phyloP scores from a whole-genome alignment of 92 coral and sea anemone genomes.

The Siderastrea radians region DNA sequence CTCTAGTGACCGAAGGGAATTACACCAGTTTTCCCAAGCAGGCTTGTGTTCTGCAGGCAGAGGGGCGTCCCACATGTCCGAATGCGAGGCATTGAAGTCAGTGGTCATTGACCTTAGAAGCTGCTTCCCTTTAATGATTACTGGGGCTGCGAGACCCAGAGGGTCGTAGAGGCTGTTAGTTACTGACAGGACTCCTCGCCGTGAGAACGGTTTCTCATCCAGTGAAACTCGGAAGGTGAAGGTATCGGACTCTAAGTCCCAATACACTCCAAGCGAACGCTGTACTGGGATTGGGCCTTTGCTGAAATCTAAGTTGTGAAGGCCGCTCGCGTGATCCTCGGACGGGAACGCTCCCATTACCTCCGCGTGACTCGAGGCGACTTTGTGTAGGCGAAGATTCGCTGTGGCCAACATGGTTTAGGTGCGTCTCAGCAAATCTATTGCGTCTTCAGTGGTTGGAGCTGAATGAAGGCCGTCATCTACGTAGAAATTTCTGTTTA shows the following conservation, averaged over 20 bases:
- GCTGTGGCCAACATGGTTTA: slow-evolving; percentile 72
- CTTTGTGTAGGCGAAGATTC: slow-evolving; percentile 75
- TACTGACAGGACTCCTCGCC: slow-evolving; percentile 65
- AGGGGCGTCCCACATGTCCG: slow-evolving; percentile 39
- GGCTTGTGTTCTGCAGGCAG: slow-evolving; percentile 59
- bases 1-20: slow-evolving; percentile 48
- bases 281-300: slow-evolving; percentile 55
- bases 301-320: slow-evolving; percentile 58
- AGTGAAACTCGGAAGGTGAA: slow-evolving; percentile 59
- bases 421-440: slow-evolving; percentile 60
- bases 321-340: slow-evolving; percentile 61
- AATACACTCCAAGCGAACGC: slow-evolving; percentile 69
- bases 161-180: slow-evolving; percentile 70
- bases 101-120: slow-evolving; percentile 62
- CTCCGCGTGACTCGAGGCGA: slow-evolving; percentile 57
- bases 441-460: slow-evolving; percentile 51
- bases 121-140: slow-evolving; percentile 61
- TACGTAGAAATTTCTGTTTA: slow-evolving; percentile 58
- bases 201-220: slow-evolving; percentile 58
- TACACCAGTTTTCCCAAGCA: slow-evolving; percentile 59
- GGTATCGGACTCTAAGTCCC: slow-evolving; percentile 60
- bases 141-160: slow-evolving; percentile 66
- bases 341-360: slow-evolving; percentile 63
- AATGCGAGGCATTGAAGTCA: slow-evolving; percentile 45
- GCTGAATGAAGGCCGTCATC: slow-evolving; percentile 64